A percentile compares a stretch with the other conserved stretches of the same genome.
phyloP scores from a whole-genome alignment of 2,888 invertebrate genomes.

The Lycocerus yunnanus region DNA sequence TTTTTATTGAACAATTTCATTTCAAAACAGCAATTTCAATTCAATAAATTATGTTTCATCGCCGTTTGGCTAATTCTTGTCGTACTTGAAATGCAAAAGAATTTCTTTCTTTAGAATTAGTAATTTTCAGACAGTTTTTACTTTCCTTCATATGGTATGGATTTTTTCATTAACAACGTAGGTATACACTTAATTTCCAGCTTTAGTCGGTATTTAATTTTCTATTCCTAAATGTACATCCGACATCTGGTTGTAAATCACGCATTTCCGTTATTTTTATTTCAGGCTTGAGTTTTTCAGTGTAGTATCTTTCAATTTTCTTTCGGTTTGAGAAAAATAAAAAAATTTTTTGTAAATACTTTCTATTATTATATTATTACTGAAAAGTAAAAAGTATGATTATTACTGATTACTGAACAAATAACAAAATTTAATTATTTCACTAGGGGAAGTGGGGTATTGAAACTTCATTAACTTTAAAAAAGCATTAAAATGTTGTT shows the following conservation, averaged over 20 bases:
- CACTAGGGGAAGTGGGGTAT: background rate
- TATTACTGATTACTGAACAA: too few relatives aligned
- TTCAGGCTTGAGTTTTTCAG: background rate
- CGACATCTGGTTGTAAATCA: background rate
- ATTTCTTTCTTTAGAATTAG: background rate
- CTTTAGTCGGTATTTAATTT: background rate
- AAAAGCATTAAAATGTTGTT: background rate
- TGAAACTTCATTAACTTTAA: background rate
- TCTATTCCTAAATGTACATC: background rate
- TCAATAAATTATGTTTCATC: background rate
- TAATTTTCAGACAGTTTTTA: background rate
- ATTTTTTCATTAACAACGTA: background rate
- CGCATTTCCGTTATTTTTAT: background rate
- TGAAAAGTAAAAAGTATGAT: too few relatives aligned
- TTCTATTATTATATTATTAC: too few relatives aligned
- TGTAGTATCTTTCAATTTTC: background rate
- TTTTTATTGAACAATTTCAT: too few relatives aligned
- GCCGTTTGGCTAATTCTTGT: background rate
- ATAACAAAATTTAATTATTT: too few relatives aligned
- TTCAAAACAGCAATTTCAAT: too few relatives aligned
- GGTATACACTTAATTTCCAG: background rate
- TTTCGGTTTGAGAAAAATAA: background rate
- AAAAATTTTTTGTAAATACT: too few relatives aligned
- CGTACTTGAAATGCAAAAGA: background rate
- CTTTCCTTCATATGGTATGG: background rate